phyloP scores from a whole-genome alignment of 1,140 invertebrate genomes.

The Halesus radiatus region DNA sequence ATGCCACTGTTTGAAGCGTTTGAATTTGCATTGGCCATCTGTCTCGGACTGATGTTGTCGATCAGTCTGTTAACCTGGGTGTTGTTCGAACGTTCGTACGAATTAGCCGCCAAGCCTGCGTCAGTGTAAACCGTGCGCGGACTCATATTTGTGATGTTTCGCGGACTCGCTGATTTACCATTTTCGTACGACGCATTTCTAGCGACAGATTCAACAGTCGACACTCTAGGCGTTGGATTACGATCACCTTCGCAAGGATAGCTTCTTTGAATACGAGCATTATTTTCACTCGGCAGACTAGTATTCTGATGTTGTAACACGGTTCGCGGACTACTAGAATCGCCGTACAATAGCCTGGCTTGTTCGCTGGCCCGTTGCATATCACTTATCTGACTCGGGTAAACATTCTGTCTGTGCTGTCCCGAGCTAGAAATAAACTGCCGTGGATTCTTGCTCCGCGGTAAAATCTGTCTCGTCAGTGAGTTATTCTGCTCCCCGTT shows the following conservation, averaged over 20 bases:
- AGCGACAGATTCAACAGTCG: slow-evolving; percentile 41
- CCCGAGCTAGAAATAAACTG: slow-evolving; percentile 48
- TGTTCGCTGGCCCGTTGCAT: slow-evolving; percentile 53
- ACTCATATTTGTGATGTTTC: slow-evolving; percentile 64
- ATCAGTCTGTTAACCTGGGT: slow-evolving; percentile 48
- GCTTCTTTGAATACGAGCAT: slow-evolving; percentile 39
- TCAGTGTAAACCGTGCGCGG: slow-evolving; percentile 63
- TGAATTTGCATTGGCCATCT: slow-evolving; percentile 57
- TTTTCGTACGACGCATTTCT: slow-evolving; percentile 59
- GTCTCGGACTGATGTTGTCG: slow-evolving; percentile 46
- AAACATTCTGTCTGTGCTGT: slow-evolving; percentile 50
- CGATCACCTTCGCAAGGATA: slow-evolving; percentile 33
- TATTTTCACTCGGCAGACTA: slow-evolving; percentile 37
- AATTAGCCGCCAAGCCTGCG: slow-evolving; percentile 56
- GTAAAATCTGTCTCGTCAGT: slow-evolving; percentile 55
- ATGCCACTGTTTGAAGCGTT: slow-evolving; percentile 58
- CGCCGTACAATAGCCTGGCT: slow-evolving; percentile 50
- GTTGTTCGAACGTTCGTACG: slow-evolving; percentile 60
- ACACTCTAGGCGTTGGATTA: slow-evolving; percentile 37
- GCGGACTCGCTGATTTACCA: slow-evolving; percentile 62
- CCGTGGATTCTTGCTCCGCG: slow-evolving; percentile 51
- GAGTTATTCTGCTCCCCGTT: slow-evolving; percentile 58
- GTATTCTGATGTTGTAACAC: slow-evolving; percentile 46
- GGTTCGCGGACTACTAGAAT: slow-evolving; percentile 50
- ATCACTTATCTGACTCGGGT: slow-evolving; percentile 45